phyloP scores from a whole-genome alignment of 2,797 vertebrate species.

The Hydrophis major region DNA sequence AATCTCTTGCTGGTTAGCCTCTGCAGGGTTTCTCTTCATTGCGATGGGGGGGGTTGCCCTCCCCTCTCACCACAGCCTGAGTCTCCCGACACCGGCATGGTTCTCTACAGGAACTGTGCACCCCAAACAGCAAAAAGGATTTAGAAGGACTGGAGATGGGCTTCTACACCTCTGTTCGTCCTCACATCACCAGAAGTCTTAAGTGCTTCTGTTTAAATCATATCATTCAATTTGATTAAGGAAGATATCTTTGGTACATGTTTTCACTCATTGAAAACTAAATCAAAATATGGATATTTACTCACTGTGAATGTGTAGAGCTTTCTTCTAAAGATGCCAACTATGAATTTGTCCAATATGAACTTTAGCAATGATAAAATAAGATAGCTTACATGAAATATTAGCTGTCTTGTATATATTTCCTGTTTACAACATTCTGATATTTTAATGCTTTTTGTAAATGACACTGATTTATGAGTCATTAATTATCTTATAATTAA shows the following conservation, averaged over 20 bases:
- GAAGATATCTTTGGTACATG: background rate
- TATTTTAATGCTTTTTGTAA: constrained; percentile 42
- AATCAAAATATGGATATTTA: constrained; percentile 12
- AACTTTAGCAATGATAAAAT: constrained; percentile 28
- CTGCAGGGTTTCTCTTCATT: no score
- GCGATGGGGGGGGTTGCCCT: no score
- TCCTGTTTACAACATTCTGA: constrained; percentile 49
- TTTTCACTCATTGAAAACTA: background rate
- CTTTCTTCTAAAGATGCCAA: background rate
- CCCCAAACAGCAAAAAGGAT: no score
- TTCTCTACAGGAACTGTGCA: no score
- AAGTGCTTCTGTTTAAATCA: background rate
- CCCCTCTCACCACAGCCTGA: no score
- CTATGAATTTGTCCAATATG: constrained; percentile 14
- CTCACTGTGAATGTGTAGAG: constrained; percentile 3
- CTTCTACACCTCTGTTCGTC: no score
- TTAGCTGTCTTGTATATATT: constrained; percentile 39
- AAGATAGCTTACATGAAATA: constrained; percentile 30
- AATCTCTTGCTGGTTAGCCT: no score
- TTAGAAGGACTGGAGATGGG: no score
- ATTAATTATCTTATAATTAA: constrained; percentile 61
- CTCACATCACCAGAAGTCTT: no score
- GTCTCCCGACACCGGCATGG: no score
- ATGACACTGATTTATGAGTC: constrained; percentile 45
- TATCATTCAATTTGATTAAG: background rate